Percentiles rank a stretch among this genome's conserved stretches.
phyloP scores from a whole-genome alignment of 2,797 vertebrate species.

The Halcyon smyrnensis region DNA sequence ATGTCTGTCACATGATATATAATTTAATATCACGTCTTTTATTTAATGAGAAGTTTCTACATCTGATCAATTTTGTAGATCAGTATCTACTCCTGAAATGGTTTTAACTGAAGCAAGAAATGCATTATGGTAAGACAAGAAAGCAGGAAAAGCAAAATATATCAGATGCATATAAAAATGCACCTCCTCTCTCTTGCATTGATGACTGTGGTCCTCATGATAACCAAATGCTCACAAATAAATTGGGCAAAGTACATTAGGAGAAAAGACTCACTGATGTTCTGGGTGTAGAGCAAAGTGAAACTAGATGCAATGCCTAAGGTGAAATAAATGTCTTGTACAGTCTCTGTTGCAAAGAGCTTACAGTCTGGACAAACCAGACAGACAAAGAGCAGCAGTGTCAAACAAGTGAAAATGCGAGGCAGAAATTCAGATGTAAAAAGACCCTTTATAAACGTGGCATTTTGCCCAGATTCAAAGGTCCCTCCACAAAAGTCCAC shows the following conservation, averaged over 20 bases:
- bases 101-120: not conserved
- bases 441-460: conserved; percentile 15
- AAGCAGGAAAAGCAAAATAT: not conserved
- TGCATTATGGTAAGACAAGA: not conserved
- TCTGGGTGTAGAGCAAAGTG: not conserved
- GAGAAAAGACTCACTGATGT: not conserved
- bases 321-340: not conserved
- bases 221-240: not conserved
- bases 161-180: not conserved
- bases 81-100: not conserved
- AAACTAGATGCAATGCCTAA: not conserved
- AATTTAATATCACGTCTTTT: not conserved
- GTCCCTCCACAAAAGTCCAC: conserved; percentile 16
- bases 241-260: not conserved
- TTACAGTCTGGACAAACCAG: not conserved
- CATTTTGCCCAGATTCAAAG: conserved; percentile 48
- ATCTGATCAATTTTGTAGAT: not conserved
- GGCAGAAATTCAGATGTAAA: conserved; percentile 21
- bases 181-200: not conserved
- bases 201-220: not conserved
- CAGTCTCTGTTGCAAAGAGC: not conserved
- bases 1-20: not conserved
- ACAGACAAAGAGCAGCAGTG: not conserved
- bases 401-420: not conserved
- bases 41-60: not conserved